These are phyloP conservation scores for Sericinus montela DNA, from an alignment of 2,888 invertebrate genomes.

Conservation along the genomic window DNA sequence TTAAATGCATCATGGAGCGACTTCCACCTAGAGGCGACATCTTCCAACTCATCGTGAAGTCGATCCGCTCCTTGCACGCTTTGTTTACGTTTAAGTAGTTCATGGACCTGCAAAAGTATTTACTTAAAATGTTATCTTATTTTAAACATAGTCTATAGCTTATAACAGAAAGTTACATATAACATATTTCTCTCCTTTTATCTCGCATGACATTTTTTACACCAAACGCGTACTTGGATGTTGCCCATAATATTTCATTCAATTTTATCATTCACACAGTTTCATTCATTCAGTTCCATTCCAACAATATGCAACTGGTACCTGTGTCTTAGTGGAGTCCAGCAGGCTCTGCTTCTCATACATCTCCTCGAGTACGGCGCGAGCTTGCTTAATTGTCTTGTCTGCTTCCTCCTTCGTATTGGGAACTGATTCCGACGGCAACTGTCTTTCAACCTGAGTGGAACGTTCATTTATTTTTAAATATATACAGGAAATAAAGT, in stretches of 20 bases:
- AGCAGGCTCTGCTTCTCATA: slow-evolving; percentile 94
- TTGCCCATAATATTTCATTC: too few species aligned
- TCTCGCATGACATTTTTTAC: too few species aligned
- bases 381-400: slow-evolving; percentile 89
- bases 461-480: too few species aligned
- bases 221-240: too few species aligned
- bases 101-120: slow-evolving; percentile 40
- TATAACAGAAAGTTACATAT: too few species aligned
- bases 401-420: slow-evolving; percentile 94
- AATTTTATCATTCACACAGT: too few species aligned
- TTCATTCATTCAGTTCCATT: too few species aligned
- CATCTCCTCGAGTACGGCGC: slow-evolving; percentile 92
- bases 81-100: slow-evolving; percentile 90
- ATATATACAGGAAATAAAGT: too few species aligned
- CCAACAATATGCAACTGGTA: too few species aligned
- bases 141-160: too few species aligned
- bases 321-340: slow-evolving; percentile 92
- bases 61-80: slow-evolving; percentile 90
- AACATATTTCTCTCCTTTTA: too few species aligned
- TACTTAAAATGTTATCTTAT: too few species aligned
- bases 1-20: slow-evolving; percentile 91
- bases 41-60: slow-evolving; percentile 90
- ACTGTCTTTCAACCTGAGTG: slow-evolving; percentile 84
- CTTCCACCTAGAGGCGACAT: slow-evolving; percentile 91
- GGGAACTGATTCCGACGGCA: slow-evolving; percentile 90